Conservation (phyloP, 2,797 vertebrate genomes). For the Glyptemys insculpta region DNA sequence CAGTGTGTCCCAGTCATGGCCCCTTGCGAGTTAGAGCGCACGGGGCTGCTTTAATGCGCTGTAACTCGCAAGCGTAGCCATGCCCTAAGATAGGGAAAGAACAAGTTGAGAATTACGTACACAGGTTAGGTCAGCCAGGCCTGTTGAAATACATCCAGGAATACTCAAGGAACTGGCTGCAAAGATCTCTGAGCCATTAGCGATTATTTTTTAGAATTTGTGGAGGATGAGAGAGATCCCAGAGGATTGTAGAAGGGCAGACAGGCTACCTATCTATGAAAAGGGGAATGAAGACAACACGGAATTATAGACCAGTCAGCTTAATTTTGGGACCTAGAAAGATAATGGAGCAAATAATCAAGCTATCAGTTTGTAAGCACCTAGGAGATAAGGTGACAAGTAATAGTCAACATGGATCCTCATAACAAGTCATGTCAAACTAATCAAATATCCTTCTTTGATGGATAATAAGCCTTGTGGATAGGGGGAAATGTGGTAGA, state of each 20-base stretch:
- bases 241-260: neutral
- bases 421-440: neutral
- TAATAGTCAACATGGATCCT: neutral
- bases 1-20: too few species aligned
- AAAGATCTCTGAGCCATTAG: neutral
- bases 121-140: neutral
- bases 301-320: neutral
- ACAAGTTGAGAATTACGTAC: neutral
- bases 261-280: neutral
- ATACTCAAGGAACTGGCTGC: neutral
- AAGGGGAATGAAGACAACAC: neutral
- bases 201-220: neutral
- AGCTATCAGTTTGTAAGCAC: neutral
- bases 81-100: neutral
- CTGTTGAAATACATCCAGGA: neutral
- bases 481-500: neutral
- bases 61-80: too few species aligned
- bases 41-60: too few species aligned
- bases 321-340: neutral
- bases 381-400: neutral
- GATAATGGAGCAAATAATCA: neutral
- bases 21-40: too few species aligned
- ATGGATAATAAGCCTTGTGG: neutral
- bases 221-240: neutral
- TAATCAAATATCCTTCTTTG: neutral